Base-by-base conservation (phyloP, 2,113 vertebrate genomes). In the Vidua macroura region DNA sequence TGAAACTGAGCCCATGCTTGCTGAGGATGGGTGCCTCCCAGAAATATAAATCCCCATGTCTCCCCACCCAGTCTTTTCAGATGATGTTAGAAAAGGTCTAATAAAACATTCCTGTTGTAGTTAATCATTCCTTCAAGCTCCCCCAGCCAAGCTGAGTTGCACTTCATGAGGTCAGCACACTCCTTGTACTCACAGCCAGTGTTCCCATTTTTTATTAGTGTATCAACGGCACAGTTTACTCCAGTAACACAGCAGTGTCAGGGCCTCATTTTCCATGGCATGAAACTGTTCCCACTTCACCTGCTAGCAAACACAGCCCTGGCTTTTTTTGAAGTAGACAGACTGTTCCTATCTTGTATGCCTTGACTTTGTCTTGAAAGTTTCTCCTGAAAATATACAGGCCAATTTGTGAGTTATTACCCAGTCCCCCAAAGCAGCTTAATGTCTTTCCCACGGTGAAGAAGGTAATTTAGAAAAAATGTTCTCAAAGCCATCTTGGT, bases 41-140 rank as follows among this genome's bases (percentile, higher is more conserved):
- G 30, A 75, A 70, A 70, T 12, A 15, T 13, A 90, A 88, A 88
- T 67, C 51, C 73, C 20, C 7, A 20, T 24, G 16, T 7, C 21
- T 83, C 77, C 69, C 68, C 69, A 91, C 52, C 52, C 27, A 48
- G 22, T 7, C 76, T 63, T 80, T 80, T 74, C 67, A 92, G 31
- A 73, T 44, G 4, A 33, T 88, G 58, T 77, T 90, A 83, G 33
- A 44, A 92, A 63, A 92, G 43, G 44, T 51, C 73, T 78, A 74
- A 92, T 83, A 82, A 93, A 91, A 59, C 0, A 0, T 67, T 90
- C 51, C 68, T 81, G 68, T 5, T 92, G 90, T 37, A 84, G 83
- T 95, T 96, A 94, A 93, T 94, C 30, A 91, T 93, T 90, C 66
- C 69, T 93, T 78, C 48, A 55, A 72, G 48, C 52, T 90, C 73